Conservation (phyloP, 2,888 invertebrate species). For the Sesia bembeciformis region DNA sequence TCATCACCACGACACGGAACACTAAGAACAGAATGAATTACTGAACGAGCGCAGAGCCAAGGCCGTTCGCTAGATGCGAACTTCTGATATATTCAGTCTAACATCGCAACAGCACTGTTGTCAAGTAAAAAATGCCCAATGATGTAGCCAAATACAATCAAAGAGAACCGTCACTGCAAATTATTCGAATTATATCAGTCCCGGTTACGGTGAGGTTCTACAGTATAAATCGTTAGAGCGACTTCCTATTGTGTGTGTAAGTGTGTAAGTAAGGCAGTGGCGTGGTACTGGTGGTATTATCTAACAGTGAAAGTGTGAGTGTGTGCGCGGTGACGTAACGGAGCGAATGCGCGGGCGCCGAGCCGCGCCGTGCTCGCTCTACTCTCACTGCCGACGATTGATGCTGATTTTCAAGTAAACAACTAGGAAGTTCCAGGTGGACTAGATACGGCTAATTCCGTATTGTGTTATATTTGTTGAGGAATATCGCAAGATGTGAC, state of each 20-base stretch:
- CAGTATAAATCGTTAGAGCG: conserved; percentile 23
- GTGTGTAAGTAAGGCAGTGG: conserved; percentile 68
- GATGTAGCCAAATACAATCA: no score
- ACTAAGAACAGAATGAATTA: conserved; percentile 54
- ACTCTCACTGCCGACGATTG: conserved; percentile 16
- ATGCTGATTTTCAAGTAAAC: conserved; percentile 49
- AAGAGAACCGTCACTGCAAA: no score
- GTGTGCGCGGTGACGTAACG: conserved; percentile 63
- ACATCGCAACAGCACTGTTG: neutral
- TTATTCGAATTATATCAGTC: no score
- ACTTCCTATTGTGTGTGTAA: conserved; percentile 60
- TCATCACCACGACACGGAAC: conserved; percentile 47
- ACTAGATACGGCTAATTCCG: conserved; percentile 24
- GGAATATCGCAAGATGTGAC: no score
- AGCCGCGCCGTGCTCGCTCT: conserved; percentile 4
- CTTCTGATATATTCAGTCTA: conserved; percentile 3
- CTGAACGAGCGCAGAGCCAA: conserved; percentile 42
- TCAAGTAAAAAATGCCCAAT: neutral
- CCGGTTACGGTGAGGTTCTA: neutral
- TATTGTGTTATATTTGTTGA: neutral
- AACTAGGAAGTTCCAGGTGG: conserved; percentile 51
- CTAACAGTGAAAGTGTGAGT: conserved; percentile 70
- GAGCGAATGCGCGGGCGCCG: conserved; percentile 26
- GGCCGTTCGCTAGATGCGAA: conserved; percentile 23
- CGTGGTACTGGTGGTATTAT: conserved; percentile 55